A percentile compares a stretch with the other conserved stretches of the same genome.
Conservation (phyloP, 2,797 vertebrate species). For the Momotus momota region DNA sequence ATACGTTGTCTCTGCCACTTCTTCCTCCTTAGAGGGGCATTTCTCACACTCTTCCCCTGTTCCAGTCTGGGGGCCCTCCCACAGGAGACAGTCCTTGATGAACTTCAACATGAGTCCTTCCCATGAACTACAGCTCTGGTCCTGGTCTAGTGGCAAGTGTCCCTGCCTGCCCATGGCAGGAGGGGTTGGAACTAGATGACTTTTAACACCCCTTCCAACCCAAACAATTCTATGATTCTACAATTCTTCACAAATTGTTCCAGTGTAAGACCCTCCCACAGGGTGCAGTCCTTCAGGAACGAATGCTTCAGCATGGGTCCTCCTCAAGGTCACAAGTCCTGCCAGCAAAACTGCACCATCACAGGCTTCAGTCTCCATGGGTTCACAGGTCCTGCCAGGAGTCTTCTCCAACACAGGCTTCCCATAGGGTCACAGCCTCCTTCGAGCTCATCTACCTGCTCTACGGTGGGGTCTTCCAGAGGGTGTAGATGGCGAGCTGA, state of each 20-base stretch:
- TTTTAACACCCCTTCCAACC: no score
- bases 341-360: not conserved
- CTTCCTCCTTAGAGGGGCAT: not conserved
- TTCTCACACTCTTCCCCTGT: not conserved
- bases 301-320: not conserved
- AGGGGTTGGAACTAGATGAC: no score
- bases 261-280: accelerated
- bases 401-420: not conserved
- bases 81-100: not conserved
- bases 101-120: not conserved
- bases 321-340: not conserved
- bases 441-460: not conserved
- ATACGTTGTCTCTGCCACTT: not conserved
- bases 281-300: not conserved
- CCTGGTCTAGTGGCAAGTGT: not conserved
- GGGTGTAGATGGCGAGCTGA: not conserved
- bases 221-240: not conserved
- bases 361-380: no score
- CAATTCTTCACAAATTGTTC: not conserved
- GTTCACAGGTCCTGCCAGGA: not conserved
- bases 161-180: not conserved
- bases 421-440: not conserved
- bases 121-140: not conserved
- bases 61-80: not conserved
- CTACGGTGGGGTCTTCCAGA: not conserved